Percentiles rank a stretch among this genome's conserved stretches.
These are phyloP conservation scores for Hippasteria phrygiana DNA, from an alignment of 53 echinoderm and acorn worm species.

Conservation along the genomic window DNA sequence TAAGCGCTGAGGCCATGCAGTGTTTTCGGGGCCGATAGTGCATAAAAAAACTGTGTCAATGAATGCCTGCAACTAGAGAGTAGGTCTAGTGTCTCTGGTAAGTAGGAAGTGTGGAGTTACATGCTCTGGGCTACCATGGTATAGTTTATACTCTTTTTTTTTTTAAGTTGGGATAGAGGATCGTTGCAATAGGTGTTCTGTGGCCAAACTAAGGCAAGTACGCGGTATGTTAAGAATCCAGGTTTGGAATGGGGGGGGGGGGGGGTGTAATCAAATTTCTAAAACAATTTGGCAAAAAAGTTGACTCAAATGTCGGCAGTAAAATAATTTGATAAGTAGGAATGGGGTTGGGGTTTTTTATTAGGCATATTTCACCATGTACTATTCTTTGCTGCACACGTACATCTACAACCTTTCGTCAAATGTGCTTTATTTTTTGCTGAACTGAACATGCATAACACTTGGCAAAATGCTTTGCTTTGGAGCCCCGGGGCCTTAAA, in stretches of 20 bases:
- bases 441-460: no score
- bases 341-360: not conserved
- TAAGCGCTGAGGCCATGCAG: not conserved
- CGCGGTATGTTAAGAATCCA: no score
- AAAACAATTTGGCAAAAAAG: not conserved
- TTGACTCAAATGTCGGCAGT: not conserved
- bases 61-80: constrained; percentile 40
- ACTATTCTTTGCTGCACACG: no score
- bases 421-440: no score
- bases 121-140: not conserved
- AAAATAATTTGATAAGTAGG: not conserved
- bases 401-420: no score
- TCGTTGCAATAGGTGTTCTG: not conserved
- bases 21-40: constrained; percentile 14
- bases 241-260: not conserved
- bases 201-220: no score
- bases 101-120: constrained; percentile 43
- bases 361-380: no score
- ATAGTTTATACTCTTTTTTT: not conserved
- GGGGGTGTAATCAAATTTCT: not conserved
- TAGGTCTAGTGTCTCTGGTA: constrained; percentile 31
- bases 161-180: no score
- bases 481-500: no score
- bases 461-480: no score
- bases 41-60: constrained; percentile 58